Evolutionary conservation across 2,797 vertebrate genomes (phyloP), one percentile per base, ranked within the genome.

Genomic region (Ptychadena robeensis): DNA sequence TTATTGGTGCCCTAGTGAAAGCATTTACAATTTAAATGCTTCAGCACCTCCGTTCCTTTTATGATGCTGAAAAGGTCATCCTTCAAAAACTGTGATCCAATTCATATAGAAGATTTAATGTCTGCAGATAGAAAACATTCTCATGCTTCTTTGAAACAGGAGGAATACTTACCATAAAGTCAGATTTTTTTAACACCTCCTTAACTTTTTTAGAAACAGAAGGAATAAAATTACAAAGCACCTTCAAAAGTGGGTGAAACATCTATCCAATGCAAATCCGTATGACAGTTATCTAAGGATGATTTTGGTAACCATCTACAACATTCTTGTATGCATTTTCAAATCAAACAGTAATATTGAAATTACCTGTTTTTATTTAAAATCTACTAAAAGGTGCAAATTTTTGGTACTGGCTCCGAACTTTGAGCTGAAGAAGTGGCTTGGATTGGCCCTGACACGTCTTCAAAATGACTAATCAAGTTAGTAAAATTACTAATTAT

Each of bases 21-120:
- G 85, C 87, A 86, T 88, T 91, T 88, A 83, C 79, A 91, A 90
- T 90, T 86, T 88, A 90, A 88, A 90, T 88, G 88, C 86, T 88
- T 89, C 87, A 87, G 73, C 65, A 80, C 85, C 87, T 89, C 80
- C 88, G 86, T 87, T 88, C 88, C 88, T 89, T 92, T 90, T 90
- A 91, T 91, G 89, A 90, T 91, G 87, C 88, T 91, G 85, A 88
- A 94, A 94, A 94, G 92, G 93, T 93, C 93, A 93, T 92, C 87
- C 87, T 89, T 93, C 89, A 91, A 90, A 89, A 91, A 90, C 87
- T 88, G 88, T 90, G 90, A 92, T 89, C 87, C 88, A 87, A 90
- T 91, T 91, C 87, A 87, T 91, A 90, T 86, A 89, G 90, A 90
- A 89, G 90, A 92, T 91, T 91, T 89, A 90, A 90, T 90, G 88